Conservation (phyloP, 2,888 invertebrate species). For the Syritta pipiens region DNA sequence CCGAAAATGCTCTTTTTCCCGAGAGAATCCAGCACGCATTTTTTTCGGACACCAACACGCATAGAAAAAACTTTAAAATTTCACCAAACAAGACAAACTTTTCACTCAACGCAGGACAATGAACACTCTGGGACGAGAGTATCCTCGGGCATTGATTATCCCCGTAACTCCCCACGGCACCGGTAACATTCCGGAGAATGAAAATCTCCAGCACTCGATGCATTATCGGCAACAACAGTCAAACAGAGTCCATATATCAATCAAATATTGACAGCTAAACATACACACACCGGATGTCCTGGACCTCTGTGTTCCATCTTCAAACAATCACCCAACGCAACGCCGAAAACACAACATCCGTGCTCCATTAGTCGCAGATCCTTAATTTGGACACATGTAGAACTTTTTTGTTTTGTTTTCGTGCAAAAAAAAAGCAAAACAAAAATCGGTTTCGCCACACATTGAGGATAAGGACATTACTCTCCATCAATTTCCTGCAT, state of each 20-base stretch:
- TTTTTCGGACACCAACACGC: no score
- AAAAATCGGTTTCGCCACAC: conserved; percentile 46
- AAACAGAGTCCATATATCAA: conserved; percentile 50
- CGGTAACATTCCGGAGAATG: neutral
- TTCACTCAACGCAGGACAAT: neutral
- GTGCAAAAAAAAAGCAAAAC: no score
- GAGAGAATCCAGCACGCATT: no score
- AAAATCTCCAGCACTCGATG: conserved; percentile 17
- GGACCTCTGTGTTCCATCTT: conserved; percentile 44
- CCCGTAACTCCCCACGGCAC: conserved; percentile 25
- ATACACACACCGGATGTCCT: conserved; percentile 52
- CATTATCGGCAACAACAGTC: conserved; percentile 28
- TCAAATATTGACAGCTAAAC: conserved; percentile 65
- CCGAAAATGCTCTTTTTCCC: no score
- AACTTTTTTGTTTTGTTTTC: no score
- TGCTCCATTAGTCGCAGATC: conserved; percentile 42
- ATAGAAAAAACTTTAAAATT: conserved; percentile 28
- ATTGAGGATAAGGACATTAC: conserved; percentile 56
- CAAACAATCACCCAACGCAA: conserved; percentile 34
- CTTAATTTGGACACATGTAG: conserved; percentile 43
- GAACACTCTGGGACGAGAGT: neutral
- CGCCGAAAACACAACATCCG: conserved; percentile 53
- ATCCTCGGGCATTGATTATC: neutral
- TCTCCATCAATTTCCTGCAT: conserved; percentile 59
- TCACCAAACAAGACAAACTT: conserved; percentile 13